phyloP scores from a whole-genome alignment of 2,797 vertebrate genomes.

The Melanotaenia parkinsoni region DNA sequence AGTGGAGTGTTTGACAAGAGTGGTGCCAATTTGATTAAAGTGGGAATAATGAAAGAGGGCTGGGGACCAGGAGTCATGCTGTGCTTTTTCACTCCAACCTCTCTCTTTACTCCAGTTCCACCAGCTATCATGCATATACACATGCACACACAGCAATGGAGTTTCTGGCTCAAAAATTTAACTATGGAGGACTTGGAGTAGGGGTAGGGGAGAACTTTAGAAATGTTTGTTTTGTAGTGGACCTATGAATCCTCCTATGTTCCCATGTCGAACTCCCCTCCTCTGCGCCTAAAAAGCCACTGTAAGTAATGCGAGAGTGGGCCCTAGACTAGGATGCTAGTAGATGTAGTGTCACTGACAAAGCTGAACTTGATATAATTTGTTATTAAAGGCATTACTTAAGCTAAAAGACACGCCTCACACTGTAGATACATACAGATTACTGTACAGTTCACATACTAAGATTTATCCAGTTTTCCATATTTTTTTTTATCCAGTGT shows the following conservation, averaged over 20 bases:
- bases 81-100: conserved; percentile 31
- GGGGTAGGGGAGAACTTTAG: conserved; percentile 54
- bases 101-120: conserved; percentile 40
- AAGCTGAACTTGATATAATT: not conserved
- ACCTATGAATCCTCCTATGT: conserved; percentile 13
- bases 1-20: conserved; percentile 50
- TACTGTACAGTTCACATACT: not conserved
- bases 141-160: conserved; percentile 26
- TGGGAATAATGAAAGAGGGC: conserved; percentile 62
- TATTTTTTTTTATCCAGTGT: not conserved
- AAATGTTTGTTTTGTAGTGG: conserved; percentile 60
- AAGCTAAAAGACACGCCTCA: not conserved
- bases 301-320: conserved; percentile 12
- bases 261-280: not conserved
- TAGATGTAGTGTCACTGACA: conserved; percentile 15
- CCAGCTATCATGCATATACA: conserved; percentile 15
- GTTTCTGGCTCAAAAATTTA: conserved; percentile 46
- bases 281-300: conserved; percentile 25
- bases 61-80: conserved; percentile 35
- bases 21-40: conserved; percentile 60
- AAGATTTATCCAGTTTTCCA: not conserved
- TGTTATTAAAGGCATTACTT: not conserved
- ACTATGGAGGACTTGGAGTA: conserved; percentile 60
- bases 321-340: conserved; percentile 8
- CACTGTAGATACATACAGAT: not conserved